Base-by-base conservation (phyloP, 2,888 invertebrate genomes). In the Melanostoma mellinum region DNA sequence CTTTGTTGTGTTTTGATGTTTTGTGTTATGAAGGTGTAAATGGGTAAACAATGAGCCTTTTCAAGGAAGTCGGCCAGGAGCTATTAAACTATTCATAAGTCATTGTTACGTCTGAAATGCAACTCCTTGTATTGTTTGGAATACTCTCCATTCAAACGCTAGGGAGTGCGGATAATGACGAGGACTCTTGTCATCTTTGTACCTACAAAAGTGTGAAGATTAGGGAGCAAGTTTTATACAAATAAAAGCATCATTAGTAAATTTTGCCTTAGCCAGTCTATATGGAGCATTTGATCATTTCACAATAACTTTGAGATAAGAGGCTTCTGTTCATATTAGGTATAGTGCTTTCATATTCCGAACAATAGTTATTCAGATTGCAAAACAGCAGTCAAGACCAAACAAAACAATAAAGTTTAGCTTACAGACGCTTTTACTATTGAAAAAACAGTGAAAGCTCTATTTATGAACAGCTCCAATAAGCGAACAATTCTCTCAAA, bases 61-160 rank as follows among this genome's bases (percentile, higher is more conserved):
- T 79, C 60, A 79, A 67, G 74, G 75, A 84, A 79, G 58, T 79
- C 60, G 74, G 65, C 75, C 74, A 84, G 55, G 44, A 69, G 84
- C 84, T 74, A 71, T 79, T 84, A 84, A 67, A 65, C 52, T 61
- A 84, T 79, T 79, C 74, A 71, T 74, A 79, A 74, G 75, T 58
- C 63, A 68, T 82, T 77, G 82, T 78, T 55, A 32, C 58, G 58
- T 61, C 60, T 80, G 35, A 73, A 68, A 46, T 63, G 77, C 56
- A 60, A 58, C 46, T 67, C 35, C 36, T 53, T 40, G 32, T 60
- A 58, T 61, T 81, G 61, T 77, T 72, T 81, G 55, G 60, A 50
- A 55, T 56, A 56, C 72, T 63, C 71, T 76, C 50, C 55, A 63
- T 56, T 50, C 58, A 52, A 58, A 58, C 44, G n/a, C 33, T 40